A percentile compares a stretch with the other conserved stretches of the same genome.
Conservation (phyloP, 2,797 vertebrate genomes). For the Syngnathus rostellatus region DNA sequence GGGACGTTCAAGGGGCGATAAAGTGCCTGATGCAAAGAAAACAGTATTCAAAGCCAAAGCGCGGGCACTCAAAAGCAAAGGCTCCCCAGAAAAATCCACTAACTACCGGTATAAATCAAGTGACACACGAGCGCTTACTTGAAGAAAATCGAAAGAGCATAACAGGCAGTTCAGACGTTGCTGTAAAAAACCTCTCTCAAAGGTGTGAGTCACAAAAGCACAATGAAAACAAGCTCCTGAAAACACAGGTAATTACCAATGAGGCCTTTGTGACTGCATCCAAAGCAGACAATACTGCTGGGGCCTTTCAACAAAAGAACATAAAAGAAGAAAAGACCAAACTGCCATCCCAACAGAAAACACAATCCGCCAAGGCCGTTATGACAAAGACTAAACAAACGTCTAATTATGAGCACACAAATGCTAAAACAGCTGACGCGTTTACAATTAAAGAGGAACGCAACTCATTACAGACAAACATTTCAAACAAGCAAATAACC, state of each 20-base stretch:
- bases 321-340: conserved; percentile 56
- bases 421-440: conserved; percentile 33
- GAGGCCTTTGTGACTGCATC: conserved; percentile 56
- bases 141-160: conserved; percentile 48
- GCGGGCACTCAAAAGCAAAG: conserved; percentile 58
- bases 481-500: conserved; percentile 46
- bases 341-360: conserved; percentile 40
- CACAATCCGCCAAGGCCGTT: conserved; percentile 46
- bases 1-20: conserved; percentile 71
- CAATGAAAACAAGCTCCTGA: conserved; percentile 57
- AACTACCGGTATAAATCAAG: conserved; percentile 45
- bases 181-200: conserved; percentile 65
- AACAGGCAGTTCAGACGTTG: conserved; percentile 44
- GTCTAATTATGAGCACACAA: conserved; percentile 48
- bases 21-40: conserved; percentile 74
- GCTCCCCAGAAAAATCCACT: conserved; percentile 61
- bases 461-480: conserved; percentile 38
- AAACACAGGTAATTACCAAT: conserved; percentile 61
- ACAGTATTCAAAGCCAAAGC: conserved; percentile 64
- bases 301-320: conserved; percentile 50
- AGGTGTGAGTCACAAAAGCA: conserved; percentile 56
- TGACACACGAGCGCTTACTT: conserved; percentile 45
- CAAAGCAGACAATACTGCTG: conserved; percentile 49
- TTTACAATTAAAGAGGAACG: conserved; percentile 39
- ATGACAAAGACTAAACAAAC: conserved; percentile 54